Conservation (phyloP, 1,140 invertebrate species). For the Tyrophagus putrescentiae region DNA sequence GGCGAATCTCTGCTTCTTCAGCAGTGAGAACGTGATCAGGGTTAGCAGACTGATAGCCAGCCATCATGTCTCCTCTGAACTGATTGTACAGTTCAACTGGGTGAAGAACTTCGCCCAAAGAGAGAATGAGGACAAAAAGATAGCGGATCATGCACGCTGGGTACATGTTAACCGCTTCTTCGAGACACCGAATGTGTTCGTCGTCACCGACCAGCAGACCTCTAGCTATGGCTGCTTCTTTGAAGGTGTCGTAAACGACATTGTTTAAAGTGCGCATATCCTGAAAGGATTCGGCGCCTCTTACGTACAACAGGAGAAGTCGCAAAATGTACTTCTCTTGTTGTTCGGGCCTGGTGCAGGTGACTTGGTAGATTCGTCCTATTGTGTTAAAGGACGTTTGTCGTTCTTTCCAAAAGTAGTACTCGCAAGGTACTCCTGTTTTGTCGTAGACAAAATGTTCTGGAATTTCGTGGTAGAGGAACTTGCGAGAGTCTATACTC, state of each 20-base stretch:
- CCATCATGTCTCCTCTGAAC: background rate
- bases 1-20: too few relatives aligned
- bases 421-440: too few relatives aligned
- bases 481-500: background rate
- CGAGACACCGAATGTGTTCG: constrained; percentile 21
- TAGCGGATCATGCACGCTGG: too few relatives aligned
- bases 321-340: constrained; percentile 27
- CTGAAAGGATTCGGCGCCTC: constrained; percentile 25
- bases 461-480: background rate
- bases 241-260: constrained; percentile 17
- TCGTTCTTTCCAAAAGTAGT: too few relatives aligned
- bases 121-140: too few relatives aligned
- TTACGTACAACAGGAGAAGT: constrained; percentile 25
- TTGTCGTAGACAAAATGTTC: too few relatives aligned
- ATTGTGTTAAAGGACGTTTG: too few relatives aligned
- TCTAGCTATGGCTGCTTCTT: constrained; percentile 17
- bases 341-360: constrained; percentile 21
- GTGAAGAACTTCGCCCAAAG: too few relatives aligned
- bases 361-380: too few relatives aligned
- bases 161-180: constrained; percentile 2
- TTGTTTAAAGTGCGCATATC: constrained; percentile 25
- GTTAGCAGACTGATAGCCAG: background rate
- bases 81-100: too few relatives aligned
- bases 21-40: too few relatives aligned
- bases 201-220: constrained; percentile 17